These are phyloP conservation scores for Drosophila orosa DNA, from an alignment of 1,140 invertebrate genomes.

Conservation along the genomic window DNA sequence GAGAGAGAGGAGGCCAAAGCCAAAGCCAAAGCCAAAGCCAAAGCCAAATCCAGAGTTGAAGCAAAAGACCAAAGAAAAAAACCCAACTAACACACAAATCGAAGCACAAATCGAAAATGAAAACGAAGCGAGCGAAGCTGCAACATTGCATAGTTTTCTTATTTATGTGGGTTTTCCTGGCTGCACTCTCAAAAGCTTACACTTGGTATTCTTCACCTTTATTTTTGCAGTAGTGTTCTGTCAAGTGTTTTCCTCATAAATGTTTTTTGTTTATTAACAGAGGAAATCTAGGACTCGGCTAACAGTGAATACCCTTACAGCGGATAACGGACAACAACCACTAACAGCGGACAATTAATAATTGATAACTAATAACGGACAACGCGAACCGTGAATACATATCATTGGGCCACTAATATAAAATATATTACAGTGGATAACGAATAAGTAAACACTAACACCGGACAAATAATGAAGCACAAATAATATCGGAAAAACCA, in stretches of 20 bases:
- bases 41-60: not conserved
- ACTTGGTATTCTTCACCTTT: not conserved
- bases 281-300: too few species aligned
- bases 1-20: constrained; percentile 13
- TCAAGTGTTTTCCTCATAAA: constrained; percentile 14
- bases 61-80: constrained; percentile 1
- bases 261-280: too few species aligned
- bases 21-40: constrained; percentile 13
- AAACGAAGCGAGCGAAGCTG: not conserved
- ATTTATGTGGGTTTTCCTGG: constrained; percentile 17
- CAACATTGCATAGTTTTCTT: not conserved
- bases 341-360: too few species aligned
- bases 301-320: too few species aligned
- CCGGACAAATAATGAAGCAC: too few species aligned
- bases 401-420: too few species aligned
- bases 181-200: constrained; percentile 4
- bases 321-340: too few species aligned
- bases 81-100: constrained; percentile 17
- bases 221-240: constrained; percentile 6
- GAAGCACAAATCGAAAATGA: constrained; percentile 14
- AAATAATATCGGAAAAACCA: too few species aligned
- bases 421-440: too few species aligned
- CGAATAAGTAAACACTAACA: too few species aligned
- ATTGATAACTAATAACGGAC: too few species aligned
- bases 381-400: too few species aligned